phyloP scores from a whole-genome alignment of 2,797 vertebrate genomes.

The Meda fulgida region DNA sequence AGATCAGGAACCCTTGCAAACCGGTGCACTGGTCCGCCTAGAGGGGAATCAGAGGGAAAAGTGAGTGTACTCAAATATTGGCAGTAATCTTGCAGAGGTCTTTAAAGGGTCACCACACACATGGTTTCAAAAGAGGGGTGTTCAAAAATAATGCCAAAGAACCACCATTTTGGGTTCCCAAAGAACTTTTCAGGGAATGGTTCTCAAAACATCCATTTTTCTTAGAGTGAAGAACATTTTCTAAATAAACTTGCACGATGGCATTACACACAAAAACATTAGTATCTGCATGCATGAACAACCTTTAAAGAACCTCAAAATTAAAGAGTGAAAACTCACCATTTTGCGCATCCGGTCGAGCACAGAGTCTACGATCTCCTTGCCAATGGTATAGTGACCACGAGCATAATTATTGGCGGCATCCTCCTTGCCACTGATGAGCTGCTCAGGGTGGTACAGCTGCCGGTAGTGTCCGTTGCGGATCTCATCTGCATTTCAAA shows the following conservation, averaged over 20 bases:
- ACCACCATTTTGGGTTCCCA: not conserved
- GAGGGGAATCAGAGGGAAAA: not conserved
- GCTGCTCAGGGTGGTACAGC: constrained; percentile 59
- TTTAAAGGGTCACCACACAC: not conserved
- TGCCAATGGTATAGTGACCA: constrained; percentile 60
- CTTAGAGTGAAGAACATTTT: not conserved
- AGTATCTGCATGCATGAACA: not conserved
- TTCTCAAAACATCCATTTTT: not conserved
- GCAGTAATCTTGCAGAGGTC: not conserved
- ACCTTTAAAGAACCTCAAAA: not conserved
- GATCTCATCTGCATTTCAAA: constrained; percentile 49
- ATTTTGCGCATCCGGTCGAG: constrained; percentile 57
- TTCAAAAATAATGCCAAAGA: not conserved
- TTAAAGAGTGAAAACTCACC: constrained; percentile 12
- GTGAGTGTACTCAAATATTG: not conserved
- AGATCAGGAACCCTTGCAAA: constrained; percentile 69
- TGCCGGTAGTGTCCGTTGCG: constrained; percentile 52
- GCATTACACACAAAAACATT: not conserved
- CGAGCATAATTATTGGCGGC: constrained; percentile 61
- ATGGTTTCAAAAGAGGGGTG: no score
- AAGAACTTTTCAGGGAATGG: not conserved
- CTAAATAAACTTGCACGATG: not conserved
- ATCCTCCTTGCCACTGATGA: constrained; percentile 61
- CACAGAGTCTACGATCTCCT: constrained; percentile 57
- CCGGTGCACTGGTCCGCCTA: constrained; percentile 70